Evolutionary conservation across 2,888 invertebrate species (phyloP), one percentile per base, ranked within the genome.

Genomic region (Caenorhabditis sp.): DNA sequence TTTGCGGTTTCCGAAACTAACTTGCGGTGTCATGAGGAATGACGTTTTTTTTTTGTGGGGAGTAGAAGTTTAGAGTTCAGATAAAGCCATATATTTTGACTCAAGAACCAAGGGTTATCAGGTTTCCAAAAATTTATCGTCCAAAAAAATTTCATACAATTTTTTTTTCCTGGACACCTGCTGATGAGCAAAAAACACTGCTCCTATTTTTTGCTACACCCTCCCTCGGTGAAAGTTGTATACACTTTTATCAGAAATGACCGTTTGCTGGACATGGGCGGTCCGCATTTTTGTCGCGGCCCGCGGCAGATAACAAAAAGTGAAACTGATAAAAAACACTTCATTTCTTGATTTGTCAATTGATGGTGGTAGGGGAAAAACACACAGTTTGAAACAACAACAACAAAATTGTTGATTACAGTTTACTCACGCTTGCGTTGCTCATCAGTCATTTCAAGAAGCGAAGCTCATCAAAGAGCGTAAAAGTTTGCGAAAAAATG

Each of bases 341-440:
- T 23, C 53, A 23, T 53, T 21, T 53, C 24, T 53, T 21, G 53
- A 53, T 23, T 36, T 51, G 51, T 23, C 23, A 55, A 17, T 17
- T 21, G 24, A 55, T 55, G 55, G 55, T 55, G 55, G 55, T 55
- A 55, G 12, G 55, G 26, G 26, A 55, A 55, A 26, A 53, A n/a
- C n/a, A n/a, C n/a, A n/a, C 10, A 26, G 1, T 55, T 55, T 24
- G 17, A 43, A 3, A 26, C 23, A 1, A 26, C 24, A 55, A 26
- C 5, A 23, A 6, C 8, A 23, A 26, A 26, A 55, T 6, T 14
- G 5, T 23, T 26, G 17, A 4, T 69, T 65, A 21, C 63, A 69
- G 69, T 58, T 61, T 36, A 37, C 59, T 24, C 65, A 70, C 21
- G 69, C 65, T 17, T 70, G 69, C 43, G 59, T 70, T 54, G 69